Evolutionary conservation across 2,113 vertebrate species (phyloP).

Genomic region (Carlito syrichta): DNA sequence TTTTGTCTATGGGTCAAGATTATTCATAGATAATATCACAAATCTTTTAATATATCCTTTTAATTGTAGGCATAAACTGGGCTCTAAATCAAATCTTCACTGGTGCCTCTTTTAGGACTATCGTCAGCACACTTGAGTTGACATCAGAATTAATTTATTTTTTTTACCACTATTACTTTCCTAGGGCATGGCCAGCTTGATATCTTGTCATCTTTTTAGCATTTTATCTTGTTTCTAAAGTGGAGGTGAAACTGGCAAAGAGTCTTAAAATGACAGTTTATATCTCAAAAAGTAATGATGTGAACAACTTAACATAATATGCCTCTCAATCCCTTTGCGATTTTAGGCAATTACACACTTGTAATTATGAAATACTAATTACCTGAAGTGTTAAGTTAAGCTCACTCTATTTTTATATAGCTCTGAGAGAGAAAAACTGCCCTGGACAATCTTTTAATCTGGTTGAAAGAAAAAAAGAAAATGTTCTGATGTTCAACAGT

Average conservation of each 20-base stretch:
- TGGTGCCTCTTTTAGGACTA: neutral
- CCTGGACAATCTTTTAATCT: neutral
- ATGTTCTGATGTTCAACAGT: neutral
- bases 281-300: constrained; percentile 9
- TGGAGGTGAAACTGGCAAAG: neutral
- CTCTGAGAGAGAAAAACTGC: neutral
- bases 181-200: constrained; percentile 35
- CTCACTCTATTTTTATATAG: neutral
- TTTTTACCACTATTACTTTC: neutral
- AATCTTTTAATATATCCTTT: constrained; percentile 12
- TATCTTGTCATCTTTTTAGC: constrained; percentile 68
- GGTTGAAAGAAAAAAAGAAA: neutral
- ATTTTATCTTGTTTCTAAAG: constrained; percentile 43
- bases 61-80: neutral
- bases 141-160: neutral
- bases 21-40: constrained; percentile 36
- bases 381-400: neutral
- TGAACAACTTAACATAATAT: neutral
- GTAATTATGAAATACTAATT: neutral
- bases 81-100: neutral
- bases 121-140: neutral
- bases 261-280: neutral
- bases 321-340: neutral
- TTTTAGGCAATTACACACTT: neutral
- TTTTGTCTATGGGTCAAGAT: neutral